A percentile compares a stretch with the other conserved stretches of the same genome.
Conservation (phyloP, 2,888 invertebrate species). For the Drosophila infuscata region DNA sequence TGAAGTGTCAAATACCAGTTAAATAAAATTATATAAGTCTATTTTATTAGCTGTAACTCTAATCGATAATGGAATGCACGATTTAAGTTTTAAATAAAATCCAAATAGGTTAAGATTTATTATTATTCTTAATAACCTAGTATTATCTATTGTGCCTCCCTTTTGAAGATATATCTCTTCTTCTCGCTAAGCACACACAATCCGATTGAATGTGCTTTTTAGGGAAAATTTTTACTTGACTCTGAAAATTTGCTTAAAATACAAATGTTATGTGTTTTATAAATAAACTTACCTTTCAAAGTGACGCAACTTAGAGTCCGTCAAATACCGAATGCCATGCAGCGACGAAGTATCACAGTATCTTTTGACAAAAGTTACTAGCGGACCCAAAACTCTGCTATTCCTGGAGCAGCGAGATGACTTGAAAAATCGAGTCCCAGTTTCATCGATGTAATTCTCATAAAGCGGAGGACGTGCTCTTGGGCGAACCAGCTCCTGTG, state of each 20-base stretch:
- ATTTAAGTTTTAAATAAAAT: not conserved
- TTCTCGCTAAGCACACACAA: too few relatives aligned
- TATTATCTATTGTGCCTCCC: too few relatives aligned
- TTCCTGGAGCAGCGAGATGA: constrained; percentile 8
- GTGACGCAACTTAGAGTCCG: constrained; percentile 69
- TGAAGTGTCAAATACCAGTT: constrained; percentile 21
- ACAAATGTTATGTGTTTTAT: not conserved
- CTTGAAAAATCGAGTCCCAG: constrained; percentile 13
- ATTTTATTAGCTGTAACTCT: not conserved
- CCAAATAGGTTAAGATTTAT: not conserved
- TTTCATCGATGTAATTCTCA: constrained; percentile 29
- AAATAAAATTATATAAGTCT: too few relatives aligned
- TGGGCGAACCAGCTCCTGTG: constrained; percentile 57
- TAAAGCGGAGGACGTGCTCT: constrained; percentile 55
- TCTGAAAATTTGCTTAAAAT: not conserved
- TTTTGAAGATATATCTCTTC: too few relatives aligned
- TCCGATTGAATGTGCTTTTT: not conserved
- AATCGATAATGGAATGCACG: not conserved
- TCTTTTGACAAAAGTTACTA: constrained; percentile 66
- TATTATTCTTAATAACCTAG: too few relatives aligned
- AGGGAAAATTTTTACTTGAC: not conserved
- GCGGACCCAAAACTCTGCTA: constrained; percentile 5
- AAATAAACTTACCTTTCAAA: constrained; percentile 76
- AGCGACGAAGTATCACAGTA: constrained; percentile 78
- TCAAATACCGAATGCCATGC: constrained; percentile 81